These are phyloP conservation scores for Chydorus sphaericus DNA, from an alignment of 2,888 invertebrate genomes.

Conservation along the genomic window DNA sequence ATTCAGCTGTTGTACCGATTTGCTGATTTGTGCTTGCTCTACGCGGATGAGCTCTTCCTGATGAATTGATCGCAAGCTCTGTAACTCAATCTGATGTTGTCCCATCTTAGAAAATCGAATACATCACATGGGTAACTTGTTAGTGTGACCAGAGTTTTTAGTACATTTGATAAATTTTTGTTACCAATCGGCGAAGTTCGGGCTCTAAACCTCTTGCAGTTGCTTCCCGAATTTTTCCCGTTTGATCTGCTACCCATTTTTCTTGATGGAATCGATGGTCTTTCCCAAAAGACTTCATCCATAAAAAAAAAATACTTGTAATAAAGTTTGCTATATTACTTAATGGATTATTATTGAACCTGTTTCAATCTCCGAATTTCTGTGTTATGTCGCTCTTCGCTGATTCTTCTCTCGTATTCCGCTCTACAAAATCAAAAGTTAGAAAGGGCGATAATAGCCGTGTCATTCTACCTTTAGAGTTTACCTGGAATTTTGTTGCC, in stretches of 20 bases:
- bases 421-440: too few relatives aligned
- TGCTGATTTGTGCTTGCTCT: constrained; percentile 6
- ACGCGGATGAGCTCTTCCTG: constrained; percentile 40
- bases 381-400: constrained; percentile 7
- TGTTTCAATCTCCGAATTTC: constrained; percentile 13
- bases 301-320: neutral
- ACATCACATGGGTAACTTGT: neutral
- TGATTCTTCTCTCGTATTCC: constrained; percentile 6
- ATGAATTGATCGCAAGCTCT: constrained; percentile 49
- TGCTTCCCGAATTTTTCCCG: constrained; percentile 38
- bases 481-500: neutral
- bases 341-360: neutral
- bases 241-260: constrained; percentile 68
- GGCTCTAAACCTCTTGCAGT: constrained; percentile 77
- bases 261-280: constrained; percentile 33
- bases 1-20: constrained; percentile 5
- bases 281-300: neutral
- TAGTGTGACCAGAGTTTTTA: neutral
- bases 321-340: neutral
- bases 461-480: too few relatives aligned
- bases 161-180: neutral
- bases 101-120: constrained; percentile 35
- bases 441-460: too few relatives aligned
- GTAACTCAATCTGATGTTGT: constrained; percentile 49
- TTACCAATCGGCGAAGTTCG: constrained; percentile 48